Conservation (phyloP, 2,888 invertebrate species). For the Folsomia manolachei region DNA sequence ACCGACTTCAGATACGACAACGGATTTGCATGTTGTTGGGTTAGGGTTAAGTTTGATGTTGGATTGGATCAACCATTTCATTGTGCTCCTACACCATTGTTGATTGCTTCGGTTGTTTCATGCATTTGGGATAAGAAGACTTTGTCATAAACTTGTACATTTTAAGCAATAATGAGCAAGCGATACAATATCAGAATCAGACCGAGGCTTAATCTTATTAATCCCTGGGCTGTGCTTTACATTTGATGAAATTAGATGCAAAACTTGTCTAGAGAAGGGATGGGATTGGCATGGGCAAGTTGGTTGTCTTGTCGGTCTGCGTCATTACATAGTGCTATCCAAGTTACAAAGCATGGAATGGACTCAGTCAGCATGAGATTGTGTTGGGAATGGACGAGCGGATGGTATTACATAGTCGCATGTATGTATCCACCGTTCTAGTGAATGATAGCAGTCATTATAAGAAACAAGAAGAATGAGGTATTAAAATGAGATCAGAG, state of each 20-base stretch:
- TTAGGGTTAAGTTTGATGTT: too few relatives aligned
- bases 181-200: constrained; percentile 6
- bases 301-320: neutral
- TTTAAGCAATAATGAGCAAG: constrained; percentile 8
- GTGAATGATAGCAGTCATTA: neutral
- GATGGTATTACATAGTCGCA: neutral
- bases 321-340: too few relatives aligned
- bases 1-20: neutral
- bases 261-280: neutral
- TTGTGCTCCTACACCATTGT: neutral
- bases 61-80: neutral
- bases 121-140: neutral
- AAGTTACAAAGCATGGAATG: too few relatives aligned
- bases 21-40: neutral
- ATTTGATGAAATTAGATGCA: neutral
- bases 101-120: neutral
- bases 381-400: too few relatives aligned
- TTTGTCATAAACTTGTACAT: constrained; percentile 3
- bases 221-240: constrained; percentile 4
- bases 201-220: constrained; percentile 3
- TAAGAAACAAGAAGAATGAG: neutral
- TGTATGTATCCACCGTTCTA: neutral
- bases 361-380: too few relatives aligned
- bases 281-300: neutral
- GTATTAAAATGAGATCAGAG: neutral